Percentiles rank a stretch among this genome's conserved stretches.
Evolutionary conservation across 37 sponge, comb jelly and placozoan genomes (phyloP).

Genomic region (Eunapius fragilis): DNA sequence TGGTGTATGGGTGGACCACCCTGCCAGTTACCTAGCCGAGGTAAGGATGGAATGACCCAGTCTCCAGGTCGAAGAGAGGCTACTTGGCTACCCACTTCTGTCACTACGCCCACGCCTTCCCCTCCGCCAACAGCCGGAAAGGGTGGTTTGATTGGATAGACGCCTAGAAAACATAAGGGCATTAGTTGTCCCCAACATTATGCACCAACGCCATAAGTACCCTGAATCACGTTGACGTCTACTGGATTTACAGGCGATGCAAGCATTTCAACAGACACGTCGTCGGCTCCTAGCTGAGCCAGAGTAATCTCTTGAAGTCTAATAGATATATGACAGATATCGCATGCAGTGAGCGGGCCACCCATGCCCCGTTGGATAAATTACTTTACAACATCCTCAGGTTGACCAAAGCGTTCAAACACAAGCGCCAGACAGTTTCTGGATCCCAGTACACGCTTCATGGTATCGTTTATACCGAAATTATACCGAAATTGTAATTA

Average conservation of each 20-base stretch:
- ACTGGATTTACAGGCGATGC: constrained; percentile 86
- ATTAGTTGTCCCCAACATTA: not conserved
- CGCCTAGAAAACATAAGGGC: constrained; percentile 53
- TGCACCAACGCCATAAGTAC: constrained; percentile 9
- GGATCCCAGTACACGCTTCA: not conserved
- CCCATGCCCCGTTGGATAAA: not conserved
- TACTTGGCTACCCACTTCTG: constrained; percentile 59
- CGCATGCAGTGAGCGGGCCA: not conserved
- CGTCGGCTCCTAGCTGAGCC: constrained; percentile 35
- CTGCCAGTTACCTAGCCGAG: constrained; percentile 70
- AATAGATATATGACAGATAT: not conserved
- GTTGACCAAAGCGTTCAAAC: constrained; percentile 40
- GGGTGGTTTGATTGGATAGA: constrained; percentile 65
- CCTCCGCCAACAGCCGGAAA: constrained; percentile 91
- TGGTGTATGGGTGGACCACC: not conserved
- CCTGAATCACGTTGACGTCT: constrained; percentile 93
- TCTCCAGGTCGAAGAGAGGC: constrained; percentile 67
- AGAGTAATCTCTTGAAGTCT: constrained; percentile 1
- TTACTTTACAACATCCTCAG: constrained; percentile 58
- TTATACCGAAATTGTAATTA: not conserved
- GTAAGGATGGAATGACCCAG: constrained; percentile 66
- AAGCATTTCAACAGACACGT: constrained; percentile 76
- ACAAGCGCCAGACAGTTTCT: constrained; percentile 30
- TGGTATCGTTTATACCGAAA: no score
- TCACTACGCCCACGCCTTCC: constrained; percentile 85